Conservation (phyloP, 2,797 vertebrate species). For the Clarias fuscus region DNA sequence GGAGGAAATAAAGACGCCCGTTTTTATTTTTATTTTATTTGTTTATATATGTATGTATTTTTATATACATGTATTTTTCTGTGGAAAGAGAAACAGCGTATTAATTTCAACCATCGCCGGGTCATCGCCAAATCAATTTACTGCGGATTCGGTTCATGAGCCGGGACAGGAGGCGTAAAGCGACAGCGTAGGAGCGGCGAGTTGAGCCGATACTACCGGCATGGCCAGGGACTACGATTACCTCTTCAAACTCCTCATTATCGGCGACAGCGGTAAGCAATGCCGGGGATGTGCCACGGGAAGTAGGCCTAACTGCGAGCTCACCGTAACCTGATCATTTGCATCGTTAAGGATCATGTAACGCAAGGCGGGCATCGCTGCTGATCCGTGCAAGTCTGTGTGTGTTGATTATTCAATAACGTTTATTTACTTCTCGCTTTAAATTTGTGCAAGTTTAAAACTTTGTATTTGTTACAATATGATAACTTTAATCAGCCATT, state of each 20-base stretch:
- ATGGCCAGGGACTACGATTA: conserved; percentile 99
- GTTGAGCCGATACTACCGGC: conserved; percentile 79
- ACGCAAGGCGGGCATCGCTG: no score
- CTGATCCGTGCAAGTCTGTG: not conserved
- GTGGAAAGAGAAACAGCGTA: not conserved
- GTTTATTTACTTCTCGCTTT: not conserved
- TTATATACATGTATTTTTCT: no score
- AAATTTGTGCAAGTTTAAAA: conserved; percentile 46
- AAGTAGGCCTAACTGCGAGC: conserved; percentile 69
- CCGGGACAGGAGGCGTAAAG: conserved; percentile 60
- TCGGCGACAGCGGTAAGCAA: conserved; percentile 96
- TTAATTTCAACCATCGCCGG: conserved; percentile 23
- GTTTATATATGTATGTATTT: not conserved
- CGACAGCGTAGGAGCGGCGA: conserved; percentile 64
- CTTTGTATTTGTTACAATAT: conserved; percentile 61
- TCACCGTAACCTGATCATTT: conserved; percentile 7
- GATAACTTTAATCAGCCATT: conserved; percentile 56
- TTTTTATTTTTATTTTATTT: no score
- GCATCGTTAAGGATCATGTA: not conserved
- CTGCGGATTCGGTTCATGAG: conserved; percentile 59
- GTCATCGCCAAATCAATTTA: conserved; percentile 47
- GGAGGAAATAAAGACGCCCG: not conserved
- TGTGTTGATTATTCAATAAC: not conserved
- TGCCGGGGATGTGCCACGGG: conserved; percentile 70
- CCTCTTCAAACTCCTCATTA: conserved; percentile 99